phyloP scores from a whole-genome alignment of 2,888 invertebrate species.

The Synanthedon vespiformis region DNA sequence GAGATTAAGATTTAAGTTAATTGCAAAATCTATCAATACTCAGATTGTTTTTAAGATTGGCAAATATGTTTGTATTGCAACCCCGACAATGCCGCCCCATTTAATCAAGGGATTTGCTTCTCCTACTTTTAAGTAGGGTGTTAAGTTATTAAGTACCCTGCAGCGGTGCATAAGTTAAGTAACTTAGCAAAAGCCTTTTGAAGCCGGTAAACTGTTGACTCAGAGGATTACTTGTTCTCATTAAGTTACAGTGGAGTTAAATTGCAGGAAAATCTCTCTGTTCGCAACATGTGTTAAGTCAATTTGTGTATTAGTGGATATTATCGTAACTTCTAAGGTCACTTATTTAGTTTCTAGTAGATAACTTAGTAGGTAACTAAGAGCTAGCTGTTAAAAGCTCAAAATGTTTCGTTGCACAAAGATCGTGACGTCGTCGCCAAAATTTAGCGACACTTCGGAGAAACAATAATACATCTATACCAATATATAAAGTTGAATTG shows the following conservation, averaged over 20 bases:
- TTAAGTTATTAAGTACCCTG: neutral
- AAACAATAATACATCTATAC: too few relatives aligned
- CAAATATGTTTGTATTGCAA: too few relatives aligned
- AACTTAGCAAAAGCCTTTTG: conserved; percentile 18
- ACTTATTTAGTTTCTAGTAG: too few relatives aligned
- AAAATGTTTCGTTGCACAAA: too few relatives aligned
- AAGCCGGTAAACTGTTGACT: conserved; percentile 33
- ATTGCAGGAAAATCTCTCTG: neutral
- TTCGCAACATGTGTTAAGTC: neutral
- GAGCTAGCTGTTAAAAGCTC: too few relatives aligned
- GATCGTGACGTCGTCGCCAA: too few relatives aligned
- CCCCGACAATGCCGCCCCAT: neutral
- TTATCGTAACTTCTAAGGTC: neutral
- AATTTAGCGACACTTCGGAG: too few relatives aligned
- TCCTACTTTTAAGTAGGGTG: neutral
- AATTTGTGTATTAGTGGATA: neutral
- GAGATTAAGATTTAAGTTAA: too few relatives aligned
- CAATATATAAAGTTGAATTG: too few relatives aligned
- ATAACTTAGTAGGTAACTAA: too few relatives aligned
- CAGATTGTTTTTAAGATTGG: too few relatives aligned
- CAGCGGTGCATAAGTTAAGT: conserved; percentile 17
- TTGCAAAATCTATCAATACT: too few relatives aligned
- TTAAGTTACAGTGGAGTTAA: neutral
- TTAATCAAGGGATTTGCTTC: neutral
- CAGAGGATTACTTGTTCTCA: conserved; percentile 13